Evolutionary conservation across 2,797 vertebrate species (phyloP).

Genomic region (Molothrus ater): DNA sequence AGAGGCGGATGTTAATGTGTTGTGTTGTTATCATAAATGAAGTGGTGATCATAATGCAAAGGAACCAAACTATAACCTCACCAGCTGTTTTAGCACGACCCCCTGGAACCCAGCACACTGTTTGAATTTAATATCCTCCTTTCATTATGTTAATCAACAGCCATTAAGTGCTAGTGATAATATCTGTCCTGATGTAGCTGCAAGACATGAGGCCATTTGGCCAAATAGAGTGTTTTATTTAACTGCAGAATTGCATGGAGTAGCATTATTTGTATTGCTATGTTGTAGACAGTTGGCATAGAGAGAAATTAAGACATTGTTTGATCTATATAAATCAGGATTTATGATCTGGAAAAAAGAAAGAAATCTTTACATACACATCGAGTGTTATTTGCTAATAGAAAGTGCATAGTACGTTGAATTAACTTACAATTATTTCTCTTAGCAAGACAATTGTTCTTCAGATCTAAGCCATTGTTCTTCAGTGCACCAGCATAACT

Average conservation of each 20-base stretch:
- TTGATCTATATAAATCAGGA: neutral
- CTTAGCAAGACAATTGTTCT: neutral
- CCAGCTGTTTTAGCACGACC: neutral
- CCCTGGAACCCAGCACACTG: neutral
- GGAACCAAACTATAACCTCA: neutral
- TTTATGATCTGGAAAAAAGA: neutral
- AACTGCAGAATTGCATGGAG: neutral
- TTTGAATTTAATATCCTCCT: neutral
- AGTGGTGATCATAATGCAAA: neutral
- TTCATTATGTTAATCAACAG: constrained; percentile 1
- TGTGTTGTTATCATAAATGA: neutral
- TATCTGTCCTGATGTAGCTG: neutral
- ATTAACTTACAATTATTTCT: neutral
- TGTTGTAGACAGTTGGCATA: neutral
- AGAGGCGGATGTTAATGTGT: neutral
- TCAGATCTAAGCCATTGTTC: neutral
- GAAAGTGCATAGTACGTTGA: neutral
- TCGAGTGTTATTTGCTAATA: neutral
- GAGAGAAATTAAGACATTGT: neutral
- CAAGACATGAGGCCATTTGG: neutral
- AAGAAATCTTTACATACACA: neutral
- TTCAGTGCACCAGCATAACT: neutral
- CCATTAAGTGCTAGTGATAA: neutral
- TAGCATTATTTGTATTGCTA: neutral
- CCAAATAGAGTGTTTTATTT: neutral